Evolutionary conservation across 2,113 vertebrate genomes (phyloP).

Genomic region (Chloropsis cyanopogon): DNA sequence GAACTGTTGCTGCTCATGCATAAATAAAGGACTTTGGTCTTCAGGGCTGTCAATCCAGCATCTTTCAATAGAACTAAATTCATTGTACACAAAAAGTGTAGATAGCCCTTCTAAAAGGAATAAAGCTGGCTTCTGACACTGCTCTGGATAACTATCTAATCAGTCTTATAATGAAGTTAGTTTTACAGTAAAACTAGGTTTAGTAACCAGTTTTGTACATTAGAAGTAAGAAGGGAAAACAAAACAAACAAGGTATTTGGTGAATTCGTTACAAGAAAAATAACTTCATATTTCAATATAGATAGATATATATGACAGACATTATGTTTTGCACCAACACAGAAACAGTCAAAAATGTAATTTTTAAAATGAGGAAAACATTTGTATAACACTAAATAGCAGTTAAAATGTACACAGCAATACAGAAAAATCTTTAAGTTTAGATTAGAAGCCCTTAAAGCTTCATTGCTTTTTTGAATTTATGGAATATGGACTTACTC

Average conservation of each 20-base stretch:
- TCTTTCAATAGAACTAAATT: constrained; percentile 56
- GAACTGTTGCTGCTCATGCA: constrained; percentile 59
- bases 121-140: background rate
- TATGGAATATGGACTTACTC: background rate
- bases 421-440: background rate
- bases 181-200: background rate
- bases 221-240: background rate
- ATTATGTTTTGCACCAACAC: background rate
- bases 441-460: background rate
- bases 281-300: background rate
- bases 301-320: background rate
- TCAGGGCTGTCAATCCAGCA: constrained; percentile 62
- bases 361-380: background rate
- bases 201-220: background rate
- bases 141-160: background rate
- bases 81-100: constrained; percentile 1
- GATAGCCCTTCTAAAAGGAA: constrained; percentile 2
- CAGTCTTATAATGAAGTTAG: background rate
- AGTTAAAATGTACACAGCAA: background rate
- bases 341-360: background rate
- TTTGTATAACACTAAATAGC: background rate
- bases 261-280: background rate
- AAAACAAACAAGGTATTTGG: background rate
- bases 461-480: background rate
- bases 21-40: constrained; percentile 57